phyloP scores from a whole-genome alignment of 2,113 vertebrate genomes.

The Pituophis catenifer region DNA sequence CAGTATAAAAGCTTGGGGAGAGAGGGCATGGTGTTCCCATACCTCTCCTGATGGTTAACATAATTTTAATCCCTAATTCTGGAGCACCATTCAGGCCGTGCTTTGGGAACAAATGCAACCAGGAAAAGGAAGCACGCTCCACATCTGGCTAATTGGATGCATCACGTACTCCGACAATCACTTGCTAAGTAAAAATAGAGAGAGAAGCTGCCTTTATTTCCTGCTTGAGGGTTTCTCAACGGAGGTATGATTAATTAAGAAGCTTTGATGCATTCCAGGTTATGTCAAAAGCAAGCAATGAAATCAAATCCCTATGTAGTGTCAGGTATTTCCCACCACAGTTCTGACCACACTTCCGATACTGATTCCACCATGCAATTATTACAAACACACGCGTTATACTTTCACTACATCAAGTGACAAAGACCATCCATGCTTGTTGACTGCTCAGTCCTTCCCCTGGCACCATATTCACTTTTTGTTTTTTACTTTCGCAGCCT shows the following conservation, averaged over 20 bases:
- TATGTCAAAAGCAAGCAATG: background rate
- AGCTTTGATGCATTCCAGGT: background rate
- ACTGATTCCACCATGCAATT: background rate
- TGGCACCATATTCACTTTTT: background rate
- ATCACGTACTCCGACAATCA: background rate
- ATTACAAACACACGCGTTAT: background rate
- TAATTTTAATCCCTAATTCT: background rate
- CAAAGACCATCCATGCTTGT: background rate
- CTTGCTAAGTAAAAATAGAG: background rate
- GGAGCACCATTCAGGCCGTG: background rate
- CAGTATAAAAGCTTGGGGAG: background rate
- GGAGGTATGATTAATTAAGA: background rate
- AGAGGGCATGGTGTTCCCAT: too few relatives aligned
- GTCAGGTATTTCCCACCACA: background rate
- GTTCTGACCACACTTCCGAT: background rate
- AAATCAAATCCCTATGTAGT: background rate
- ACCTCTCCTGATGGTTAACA: background rate
- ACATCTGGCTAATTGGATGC: background rate
- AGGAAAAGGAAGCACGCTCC: background rate
- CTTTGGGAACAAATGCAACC: background rate
- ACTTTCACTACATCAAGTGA: background rate
- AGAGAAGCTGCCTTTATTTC: background rate
- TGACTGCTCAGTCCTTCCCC: background rate
- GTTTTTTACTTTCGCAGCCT: conserved; percentile 55
- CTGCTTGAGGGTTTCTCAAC: background rate